Conservation (phyloP, 2,113 vertebrate species). For the Nothobranchius kuhntae region DNA sequence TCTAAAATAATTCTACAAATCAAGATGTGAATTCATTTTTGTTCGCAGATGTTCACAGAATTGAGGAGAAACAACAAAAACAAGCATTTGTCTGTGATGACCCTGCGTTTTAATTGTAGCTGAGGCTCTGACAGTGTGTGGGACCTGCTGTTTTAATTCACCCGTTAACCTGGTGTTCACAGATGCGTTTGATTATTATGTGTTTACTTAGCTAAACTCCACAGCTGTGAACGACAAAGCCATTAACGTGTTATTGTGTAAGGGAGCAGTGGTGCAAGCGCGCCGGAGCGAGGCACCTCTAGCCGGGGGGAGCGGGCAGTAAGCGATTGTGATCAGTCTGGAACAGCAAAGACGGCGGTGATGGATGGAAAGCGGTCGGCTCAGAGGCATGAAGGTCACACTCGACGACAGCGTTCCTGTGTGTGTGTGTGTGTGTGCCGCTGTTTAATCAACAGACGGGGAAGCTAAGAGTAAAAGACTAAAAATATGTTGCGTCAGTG, state of each 20-base stretch:
- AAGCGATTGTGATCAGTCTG: conserved; percentile 74
- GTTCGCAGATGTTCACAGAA: not conserved
- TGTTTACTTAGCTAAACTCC: conserved; percentile 13
- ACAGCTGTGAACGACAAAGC: conserved; percentile 29
- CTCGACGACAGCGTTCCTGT: conserved; percentile 53
- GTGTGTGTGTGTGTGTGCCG: conserved; percentile 19
- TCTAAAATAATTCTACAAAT: no score
- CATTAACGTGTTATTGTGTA: conserved; percentile 53
- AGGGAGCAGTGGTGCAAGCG: conserved; percentile 34
- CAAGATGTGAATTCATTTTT: no score
- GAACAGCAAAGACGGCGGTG: conserved; percentile 54
- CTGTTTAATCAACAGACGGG: conserved; percentile 69
- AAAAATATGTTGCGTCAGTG: conserved; percentile 52
- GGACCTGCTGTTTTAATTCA: not conserved
- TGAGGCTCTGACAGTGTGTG: not conserved
- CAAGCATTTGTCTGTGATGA: not conserved
- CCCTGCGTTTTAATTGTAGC: no score
- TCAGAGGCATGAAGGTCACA: conserved; percentile 74
- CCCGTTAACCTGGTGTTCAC: not conserved
- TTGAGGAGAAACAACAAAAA: not conserved
- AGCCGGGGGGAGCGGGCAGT: conserved; percentile 47
- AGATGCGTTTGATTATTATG: conserved; percentile 9
- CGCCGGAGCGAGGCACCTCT: conserved; percentile 38
- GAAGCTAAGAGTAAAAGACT: conserved; percentile 49
- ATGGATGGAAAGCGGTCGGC: conserved; percentile 70